phyloP scores from a whole-genome alignment of 2,888 invertebrate genomes.

The Isoperla grammatica region DNA sequence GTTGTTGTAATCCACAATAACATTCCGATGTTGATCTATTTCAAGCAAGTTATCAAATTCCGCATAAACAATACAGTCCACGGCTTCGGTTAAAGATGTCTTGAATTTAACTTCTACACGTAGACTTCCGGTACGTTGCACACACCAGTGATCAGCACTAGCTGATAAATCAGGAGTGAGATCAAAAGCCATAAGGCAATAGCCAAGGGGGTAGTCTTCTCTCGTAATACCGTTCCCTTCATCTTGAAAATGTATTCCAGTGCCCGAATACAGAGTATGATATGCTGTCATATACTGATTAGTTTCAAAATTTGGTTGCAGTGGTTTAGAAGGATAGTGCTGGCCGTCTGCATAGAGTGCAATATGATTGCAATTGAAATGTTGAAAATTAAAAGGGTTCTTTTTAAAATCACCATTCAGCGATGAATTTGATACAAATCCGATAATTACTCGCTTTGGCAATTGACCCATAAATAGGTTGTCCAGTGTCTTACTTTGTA shows the following conservation, averaged over 20 bases:
- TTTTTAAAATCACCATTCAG: neutral
- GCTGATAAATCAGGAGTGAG: neutral
- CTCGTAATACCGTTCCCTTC: neutral
- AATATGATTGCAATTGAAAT: neutral
- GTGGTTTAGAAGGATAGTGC: neutral
- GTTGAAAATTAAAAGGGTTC: neutral
- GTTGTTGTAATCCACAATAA: neutral
- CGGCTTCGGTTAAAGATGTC: neutral
- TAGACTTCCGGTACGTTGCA: neutral
- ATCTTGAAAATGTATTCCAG: conserved; percentile 7
- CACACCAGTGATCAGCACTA: neutral
- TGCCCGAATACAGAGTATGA: conserved; percentile 20
- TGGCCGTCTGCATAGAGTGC: neutral
- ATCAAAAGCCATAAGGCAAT: neutral
- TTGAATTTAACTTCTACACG: neutral
- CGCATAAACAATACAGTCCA: neutral
- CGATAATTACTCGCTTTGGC: conserved; percentile 37
- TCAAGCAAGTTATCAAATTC: neutral
- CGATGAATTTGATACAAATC: conserved; percentile 34
- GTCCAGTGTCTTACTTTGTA: conserved; percentile 35
- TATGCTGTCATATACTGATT: conserved; percentile 15
- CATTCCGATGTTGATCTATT: neutral
- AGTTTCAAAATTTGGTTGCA: neutral
- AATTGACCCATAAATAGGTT: conserved; percentile 37
- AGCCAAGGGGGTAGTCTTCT: neutral